A percentile compares a stretch with the other conserved stretches of the same genome.
phyloP scores from a whole-genome alignment of 2,888 invertebrate genomes.

The Plagodis pulveraria region DNA sequence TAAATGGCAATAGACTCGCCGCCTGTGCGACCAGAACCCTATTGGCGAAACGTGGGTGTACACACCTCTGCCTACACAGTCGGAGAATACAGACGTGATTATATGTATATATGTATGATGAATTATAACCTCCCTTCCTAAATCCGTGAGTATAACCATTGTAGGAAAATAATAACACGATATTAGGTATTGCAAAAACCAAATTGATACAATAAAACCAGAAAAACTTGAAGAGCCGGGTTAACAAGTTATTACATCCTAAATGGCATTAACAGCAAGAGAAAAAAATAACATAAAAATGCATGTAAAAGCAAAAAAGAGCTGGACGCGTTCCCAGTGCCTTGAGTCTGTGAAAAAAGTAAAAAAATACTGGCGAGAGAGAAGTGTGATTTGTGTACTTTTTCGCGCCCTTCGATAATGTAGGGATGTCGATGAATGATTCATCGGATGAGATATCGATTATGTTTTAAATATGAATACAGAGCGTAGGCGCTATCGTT shows the following conservation, averaged over 20 bases:
- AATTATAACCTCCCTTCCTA: too few relatives aligned
- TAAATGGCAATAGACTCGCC: too few relatives aligned
- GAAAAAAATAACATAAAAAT: conserved; percentile 53
- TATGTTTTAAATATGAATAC: conserved; percentile 51
- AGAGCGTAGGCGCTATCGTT: conserved; percentile 35
- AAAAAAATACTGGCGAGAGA: conserved; percentile 57
- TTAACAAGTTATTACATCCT: conserved; percentile 48
- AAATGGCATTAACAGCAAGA: conserved; percentile 60
- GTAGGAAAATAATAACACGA: too few relatives aligned
- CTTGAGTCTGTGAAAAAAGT: conserved; percentile 47
- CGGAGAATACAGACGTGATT: too few relatives aligned
- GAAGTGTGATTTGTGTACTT: conserved; percentile 81
- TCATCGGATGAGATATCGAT: conserved; percentile 65
- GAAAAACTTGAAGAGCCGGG: conserved; percentile 20
- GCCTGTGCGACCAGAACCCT: too few relatives aligned
- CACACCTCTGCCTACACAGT: too few relatives aligned
- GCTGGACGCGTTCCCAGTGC: conserved; percentile 62
- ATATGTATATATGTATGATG: too few relatives aligned
- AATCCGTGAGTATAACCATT: too few relatives aligned
- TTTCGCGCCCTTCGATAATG: conserved; percentile 72
- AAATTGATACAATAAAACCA: neutral
- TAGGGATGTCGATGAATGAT: conserved; percentile 66
- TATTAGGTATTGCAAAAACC: neutral
- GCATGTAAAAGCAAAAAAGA: conserved; percentile 40
- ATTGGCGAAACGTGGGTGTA: too few relatives aligned